phyloP scores from a whole-genome alignment of 1,140 invertebrate species.

The Micrasema longulum region DNA sequence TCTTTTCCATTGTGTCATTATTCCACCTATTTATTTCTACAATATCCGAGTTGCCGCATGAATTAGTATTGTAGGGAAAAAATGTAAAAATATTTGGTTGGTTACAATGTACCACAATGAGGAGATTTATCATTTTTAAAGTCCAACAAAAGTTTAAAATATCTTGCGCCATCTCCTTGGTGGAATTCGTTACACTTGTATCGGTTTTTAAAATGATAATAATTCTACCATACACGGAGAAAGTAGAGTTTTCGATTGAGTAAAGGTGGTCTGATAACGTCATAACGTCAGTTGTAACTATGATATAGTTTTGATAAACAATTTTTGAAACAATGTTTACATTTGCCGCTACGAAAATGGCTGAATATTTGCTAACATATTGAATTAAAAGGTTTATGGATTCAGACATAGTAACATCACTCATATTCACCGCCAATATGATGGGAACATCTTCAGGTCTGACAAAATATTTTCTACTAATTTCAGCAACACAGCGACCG shows the following conservation, averaged over 20 bases:
- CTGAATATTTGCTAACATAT: slow-evolving; percentile 32
- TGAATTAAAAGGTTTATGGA: slow-evolving; percentile 21
- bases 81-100: slow-evolving; percentile 34
- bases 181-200: slow-evolving; percentile 4
- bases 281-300: slow-evolving; percentile 34
- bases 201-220: slow-evolving; percentile 44
- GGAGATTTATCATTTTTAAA: slow-evolving; percentile 41
- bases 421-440: slow-evolving; percentile 36
- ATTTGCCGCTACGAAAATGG: slow-evolving; percentile 19
- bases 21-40: slow-evolving; percentile 45
- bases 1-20: slow-evolving; percentile 28
- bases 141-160: slow-evolving; percentile 45
- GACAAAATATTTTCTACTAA: slow-evolving; percentile 38
- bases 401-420: not conserved
- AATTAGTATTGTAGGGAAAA: slow-evolving; percentile 38
- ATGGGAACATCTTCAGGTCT: slow-evolving; percentile 39
- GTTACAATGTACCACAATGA: slow-evolving; percentile 26
- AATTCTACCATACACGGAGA: slow-evolving; percentile 37
- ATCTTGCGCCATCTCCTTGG: slow-evolving; percentile 13
- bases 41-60: slow-evolving; percentile 25
- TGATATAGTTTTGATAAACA: slow-evolving; percentile 45
- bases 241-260: slow-evolving; percentile 28
- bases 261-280: slow-evolving; percentile 37
- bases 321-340: not conserved
- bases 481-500: slow-evolving; percentile 39